Base-by-base conservation (phyloP, 2,888 invertebrate species). In the Leptarthrus brevirostris region DNA sequence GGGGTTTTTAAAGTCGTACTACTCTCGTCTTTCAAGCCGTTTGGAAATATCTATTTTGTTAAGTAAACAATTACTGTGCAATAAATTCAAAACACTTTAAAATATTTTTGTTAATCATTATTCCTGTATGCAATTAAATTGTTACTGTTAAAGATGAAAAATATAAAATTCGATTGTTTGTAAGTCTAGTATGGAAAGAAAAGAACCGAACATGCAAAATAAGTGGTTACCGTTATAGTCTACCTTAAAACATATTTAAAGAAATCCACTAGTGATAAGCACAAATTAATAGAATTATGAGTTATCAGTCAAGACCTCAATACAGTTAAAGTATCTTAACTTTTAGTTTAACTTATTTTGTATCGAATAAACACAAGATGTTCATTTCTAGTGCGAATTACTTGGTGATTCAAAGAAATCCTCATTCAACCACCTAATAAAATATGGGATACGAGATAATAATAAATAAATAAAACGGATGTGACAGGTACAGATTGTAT, bases 361-460 rank as follows among this genome's bases (percentile, higher is more conserved):
- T 66, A 66, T 49, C 6, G 49, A 61, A 22, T 26, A 44, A 47
- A 16, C 36, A n/a, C 26, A 16, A 3, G 16, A 47, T 14, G 16
- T 14, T 16, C n/a, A 47, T 14, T 47, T 47, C 16, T 14, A 47
- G n/a, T 5, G 14, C 14, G n/a, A n/a, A n/a, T n/a, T n/a, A n/a
- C n/a, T n/a, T n/a, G n/a, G 47, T 24, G 44, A 64, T 40, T 64
- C n/a, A 24, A 54, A n/a, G 54, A 22, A 54, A 26, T 47, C 49
- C 47, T 66, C 66, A 44, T 66, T 18, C 47, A 66, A 66, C 66
- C 66, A 66, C 66, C 66, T 66, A 18, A 66, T 47, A 66, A 47
- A 66, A 66, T 66, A 66, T 66, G 66, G 66, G 26, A 66, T n/a
- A n/a, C n/a, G n/a, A 26, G 66, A 66, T 66, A 66, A 66, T 66